Conservation (phyloP, 2,113 vertebrate species). For the Albula goreensis region DNA sequence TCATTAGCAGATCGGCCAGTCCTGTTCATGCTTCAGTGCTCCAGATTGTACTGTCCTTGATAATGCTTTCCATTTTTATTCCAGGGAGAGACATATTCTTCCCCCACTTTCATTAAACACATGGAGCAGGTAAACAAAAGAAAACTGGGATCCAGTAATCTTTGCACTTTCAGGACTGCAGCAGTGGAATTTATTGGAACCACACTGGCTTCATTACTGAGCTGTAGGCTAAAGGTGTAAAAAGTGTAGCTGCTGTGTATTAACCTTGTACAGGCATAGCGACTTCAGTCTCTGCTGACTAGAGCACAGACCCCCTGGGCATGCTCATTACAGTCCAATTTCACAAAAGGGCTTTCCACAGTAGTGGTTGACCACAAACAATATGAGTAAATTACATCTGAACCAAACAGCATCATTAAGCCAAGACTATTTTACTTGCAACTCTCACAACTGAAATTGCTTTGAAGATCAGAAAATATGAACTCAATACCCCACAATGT, state of each 20-base stretch:
- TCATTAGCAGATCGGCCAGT: conserved; percentile 48
- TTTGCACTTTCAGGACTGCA: neutral
- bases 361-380: conserved; percentile 3
- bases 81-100: neutral
- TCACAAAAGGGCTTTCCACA: neutral
- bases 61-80: conserved; percentile 16
- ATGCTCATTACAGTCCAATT: conserved; percentile 18
- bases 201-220: neutral
- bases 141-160: conserved; percentile 2
- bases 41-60: conserved; percentile 51
- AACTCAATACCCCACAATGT: neutral
- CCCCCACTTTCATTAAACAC: conserved; percentile 5
- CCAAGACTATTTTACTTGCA: neutral
- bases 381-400: conserved; percentile 15
- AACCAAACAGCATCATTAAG: neutral
- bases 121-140: conserved; percentile 32
- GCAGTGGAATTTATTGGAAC: neutral
- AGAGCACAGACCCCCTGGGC: neutral
- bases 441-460: conserved; percentile 1
- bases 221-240: conserved; percentile 7
- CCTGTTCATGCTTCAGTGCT: conserved; percentile 33
- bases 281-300: neutral
- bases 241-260: neutral
- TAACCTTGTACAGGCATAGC: neutral
- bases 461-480: neutral